These are phyloP conservation scores for Anguilla rostrata DNA, from an alignment of 2,113 vertebrate species.

Conservation along the genomic window DNA sequence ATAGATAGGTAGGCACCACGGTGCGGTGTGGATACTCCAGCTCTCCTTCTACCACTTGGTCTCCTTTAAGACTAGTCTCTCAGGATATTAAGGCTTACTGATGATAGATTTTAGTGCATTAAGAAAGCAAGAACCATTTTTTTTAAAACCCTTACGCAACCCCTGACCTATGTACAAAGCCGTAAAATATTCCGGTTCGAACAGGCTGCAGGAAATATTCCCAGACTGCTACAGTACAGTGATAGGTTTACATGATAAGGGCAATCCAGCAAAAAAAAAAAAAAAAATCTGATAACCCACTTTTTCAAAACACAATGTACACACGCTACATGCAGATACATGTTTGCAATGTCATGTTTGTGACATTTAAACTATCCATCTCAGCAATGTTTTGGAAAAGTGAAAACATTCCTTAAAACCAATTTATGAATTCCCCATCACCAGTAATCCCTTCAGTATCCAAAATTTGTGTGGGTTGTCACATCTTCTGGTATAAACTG, in stretches of 20 bases:
- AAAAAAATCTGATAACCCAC: neutral
- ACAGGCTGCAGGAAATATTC: neutral
- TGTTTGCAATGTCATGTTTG: neutral
- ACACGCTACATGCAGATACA: neutral
- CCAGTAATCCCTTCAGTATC: no score
- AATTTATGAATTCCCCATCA: no score
- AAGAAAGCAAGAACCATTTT: neutral
- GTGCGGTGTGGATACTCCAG: slow-evolving; percentile 26
- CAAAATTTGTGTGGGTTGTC: no score
- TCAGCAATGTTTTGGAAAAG: neutral
- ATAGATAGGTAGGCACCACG: slow-evolving; percentile 26
- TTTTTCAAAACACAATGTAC: neutral
- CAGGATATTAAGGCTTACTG: slow-evolving; percentile 29
- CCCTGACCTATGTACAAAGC: neutral
- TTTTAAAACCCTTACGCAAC: neutral
- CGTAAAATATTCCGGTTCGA: neutral
- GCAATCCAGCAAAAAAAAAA: neutral
- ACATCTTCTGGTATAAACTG: no score
- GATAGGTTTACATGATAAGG: neutral
- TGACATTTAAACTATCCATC: neutral
- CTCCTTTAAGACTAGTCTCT: slow-evolving; percentile 12
- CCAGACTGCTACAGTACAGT: neutral
- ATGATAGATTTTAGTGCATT: slow-evolving; percentile 5
- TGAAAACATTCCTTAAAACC: neutral
- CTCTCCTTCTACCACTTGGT: slow-evolving; percentile 9